These are phyloP conservation scores for Mya arenaria DNA, from an alignment of 1,140 invertebrate genomes.

Conservation along the genomic window DNA sequence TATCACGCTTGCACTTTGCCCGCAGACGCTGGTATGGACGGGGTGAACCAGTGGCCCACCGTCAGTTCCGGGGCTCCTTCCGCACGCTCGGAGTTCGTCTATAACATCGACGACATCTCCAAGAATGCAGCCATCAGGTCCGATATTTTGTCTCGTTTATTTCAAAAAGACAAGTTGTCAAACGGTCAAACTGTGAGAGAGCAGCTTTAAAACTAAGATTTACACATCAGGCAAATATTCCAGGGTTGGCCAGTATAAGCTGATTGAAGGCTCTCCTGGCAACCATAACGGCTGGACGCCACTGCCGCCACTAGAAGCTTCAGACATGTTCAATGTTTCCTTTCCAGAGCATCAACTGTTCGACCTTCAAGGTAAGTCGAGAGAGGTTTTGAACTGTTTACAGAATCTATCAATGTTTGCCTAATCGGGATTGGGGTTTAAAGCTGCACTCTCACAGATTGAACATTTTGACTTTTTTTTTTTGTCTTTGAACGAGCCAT, in stretches of 20 bases:
- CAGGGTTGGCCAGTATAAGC: slow-evolving; percentile 24
- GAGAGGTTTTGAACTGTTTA: no score
- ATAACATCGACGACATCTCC: neutral
- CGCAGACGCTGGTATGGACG: neutral
- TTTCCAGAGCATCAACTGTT: slow-evolving; percentile 24
- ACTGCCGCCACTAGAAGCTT: neutral
- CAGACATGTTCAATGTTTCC: neutral
- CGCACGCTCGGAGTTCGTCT: neutral
- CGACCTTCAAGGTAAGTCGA: slow-evolving; percentile 31
- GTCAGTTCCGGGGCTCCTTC: neutral
- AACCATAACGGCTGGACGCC: slow-evolving; percentile 29
- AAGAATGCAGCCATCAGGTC: neutral
- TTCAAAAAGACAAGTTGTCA: neutral
- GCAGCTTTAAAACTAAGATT: neutral
- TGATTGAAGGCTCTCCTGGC: slow-evolving; percentile 31
- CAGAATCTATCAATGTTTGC: no score
- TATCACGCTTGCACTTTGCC: no score
- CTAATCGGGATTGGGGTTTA: no score
- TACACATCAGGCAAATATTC: neutral
- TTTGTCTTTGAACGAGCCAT: no score
- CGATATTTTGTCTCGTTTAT: neutral
- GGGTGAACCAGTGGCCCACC: neutral
- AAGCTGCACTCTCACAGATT: no score
- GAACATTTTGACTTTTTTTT: no score
- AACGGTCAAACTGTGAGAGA: neutral